These are phyloP conservation scores for Ivindomyrus marchei DNA, from an alignment of 2,113 vertebrate genomes.

Conservation along the genomic window DNA sequence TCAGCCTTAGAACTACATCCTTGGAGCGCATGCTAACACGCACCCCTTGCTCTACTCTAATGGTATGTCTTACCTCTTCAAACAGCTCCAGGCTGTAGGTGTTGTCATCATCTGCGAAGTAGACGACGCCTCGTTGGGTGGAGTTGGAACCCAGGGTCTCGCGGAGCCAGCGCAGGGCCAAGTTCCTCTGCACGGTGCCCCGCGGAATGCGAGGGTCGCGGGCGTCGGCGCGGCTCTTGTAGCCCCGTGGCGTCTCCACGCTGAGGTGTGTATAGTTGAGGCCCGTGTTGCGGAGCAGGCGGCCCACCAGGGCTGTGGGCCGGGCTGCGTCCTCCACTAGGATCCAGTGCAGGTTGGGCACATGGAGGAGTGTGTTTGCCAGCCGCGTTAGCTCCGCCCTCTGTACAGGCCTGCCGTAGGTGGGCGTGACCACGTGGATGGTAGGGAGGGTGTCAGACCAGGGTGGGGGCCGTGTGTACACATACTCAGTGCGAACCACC, in stretches of 20 bases:
- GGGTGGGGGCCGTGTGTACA: conserved; percentile 65
- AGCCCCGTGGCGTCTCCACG: conserved; percentile 70
- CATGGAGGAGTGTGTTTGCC: conserved; percentile 83
- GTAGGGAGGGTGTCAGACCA: conserved; percentile 67
- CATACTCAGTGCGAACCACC: conserved; percentile 69
- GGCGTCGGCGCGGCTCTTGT: conserved; percentile 57
- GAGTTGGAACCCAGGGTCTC: conserved; percentile 55
- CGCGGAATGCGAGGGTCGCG: conserved; percentile 60
- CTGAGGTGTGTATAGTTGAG: conserved; percentile 87
- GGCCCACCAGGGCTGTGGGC: conserved; percentile 69
- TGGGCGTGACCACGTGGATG: conserved; percentile 78
- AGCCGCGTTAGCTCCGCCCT: conserved; percentile 89
- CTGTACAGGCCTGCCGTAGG: conserved; percentile 78
- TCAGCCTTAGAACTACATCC: not conserved
- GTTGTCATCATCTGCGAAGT: conserved; percentile 95
- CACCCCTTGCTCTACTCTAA: not conserved
- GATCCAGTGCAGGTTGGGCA: conserved; percentile 88
- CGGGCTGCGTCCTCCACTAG: conserved; percentile 80
- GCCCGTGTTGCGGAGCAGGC: conserved; percentile 69
- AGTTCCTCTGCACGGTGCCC: conserved; percentile 84
- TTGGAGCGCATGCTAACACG: not conserved
- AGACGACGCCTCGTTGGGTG: conserved; percentile 73
- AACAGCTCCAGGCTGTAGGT: conserved; percentile 91
- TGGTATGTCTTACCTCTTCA: conserved; percentile 73
- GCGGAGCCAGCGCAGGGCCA: conserved; percentile 82